phyloP scores from a whole-genome alignment of 2,888 invertebrate genomes.

The Nymphalis polychloros region DNA sequence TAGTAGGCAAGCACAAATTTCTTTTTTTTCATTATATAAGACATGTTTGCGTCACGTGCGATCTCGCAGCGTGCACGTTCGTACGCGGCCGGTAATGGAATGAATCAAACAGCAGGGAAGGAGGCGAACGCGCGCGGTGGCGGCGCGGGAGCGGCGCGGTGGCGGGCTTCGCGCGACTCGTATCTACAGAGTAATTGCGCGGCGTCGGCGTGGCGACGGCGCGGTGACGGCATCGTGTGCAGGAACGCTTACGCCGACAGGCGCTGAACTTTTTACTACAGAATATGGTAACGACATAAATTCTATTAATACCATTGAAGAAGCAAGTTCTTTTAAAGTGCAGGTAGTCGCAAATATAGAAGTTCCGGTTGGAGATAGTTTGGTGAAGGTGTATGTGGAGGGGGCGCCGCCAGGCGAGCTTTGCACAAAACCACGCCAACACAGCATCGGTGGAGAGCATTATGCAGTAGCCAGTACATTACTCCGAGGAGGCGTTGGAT shows the following conservation, averaged over 20 bases:
- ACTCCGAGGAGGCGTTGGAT: not conserved
- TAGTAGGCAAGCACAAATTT: slow-evolving; percentile 17
- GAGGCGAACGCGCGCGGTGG: not conserved
- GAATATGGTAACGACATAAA: too few relatives aligned
- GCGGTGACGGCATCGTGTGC: too few relatives aligned
- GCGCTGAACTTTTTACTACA: too few relatives aligned
- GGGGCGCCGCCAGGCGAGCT: not conserved
- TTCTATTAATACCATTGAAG: not conserved
- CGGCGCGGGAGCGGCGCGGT: not conserved
- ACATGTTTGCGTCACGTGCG: slow-evolving; percentile 23
- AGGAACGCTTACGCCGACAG: too few relatives aligned
- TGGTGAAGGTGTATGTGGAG: not conserved
- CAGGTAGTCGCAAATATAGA: not conserved
- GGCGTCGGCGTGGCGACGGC: too few relatives aligned
- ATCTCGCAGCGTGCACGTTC: slow-evolving; percentile 20
- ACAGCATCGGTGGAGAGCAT: not conserved
- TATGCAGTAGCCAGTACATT: not conserved
- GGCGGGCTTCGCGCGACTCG: not conserved
- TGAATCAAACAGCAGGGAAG: slow-evolving; percentile 9
- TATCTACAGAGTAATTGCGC: too few relatives aligned
- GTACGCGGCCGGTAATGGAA: slow-evolving; percentile 13
- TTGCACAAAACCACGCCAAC: not conserved
- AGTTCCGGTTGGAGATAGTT: not conserved
- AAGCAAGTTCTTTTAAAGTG: not conserved
- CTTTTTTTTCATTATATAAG: slow-evolving; percentile 22